phyloP scores from a whole-genome alignment of 2,888 invertebrate species.

The Nemotelus pantherinus region DNA sequence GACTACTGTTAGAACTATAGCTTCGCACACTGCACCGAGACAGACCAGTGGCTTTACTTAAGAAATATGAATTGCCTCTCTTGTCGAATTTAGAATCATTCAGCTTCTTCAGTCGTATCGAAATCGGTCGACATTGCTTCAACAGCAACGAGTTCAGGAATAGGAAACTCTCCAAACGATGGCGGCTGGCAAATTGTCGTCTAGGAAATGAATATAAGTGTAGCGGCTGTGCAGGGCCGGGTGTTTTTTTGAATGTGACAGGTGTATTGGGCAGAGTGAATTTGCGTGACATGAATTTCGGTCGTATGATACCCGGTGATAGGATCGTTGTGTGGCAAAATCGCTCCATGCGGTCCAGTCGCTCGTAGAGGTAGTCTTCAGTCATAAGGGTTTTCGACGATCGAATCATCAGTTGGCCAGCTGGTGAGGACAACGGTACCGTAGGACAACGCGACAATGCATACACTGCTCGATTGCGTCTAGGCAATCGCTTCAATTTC shows the following conservation, averaged over 20 bases:
- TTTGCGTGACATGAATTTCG: slow-evolving; percentile 61
- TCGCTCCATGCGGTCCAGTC: slow-evolving; percentile 67
- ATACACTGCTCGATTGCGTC: slow-evolving; percentile 65
- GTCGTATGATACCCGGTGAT: slow-evolving; percentile 49
- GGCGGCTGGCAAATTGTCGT: slow-evolving; percentile 60
- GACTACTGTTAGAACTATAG: slow-evolving; percentile 19
- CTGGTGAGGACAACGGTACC: slow-evolving; percentile 68
- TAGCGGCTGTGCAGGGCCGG: slow-evolving; percentile 55
- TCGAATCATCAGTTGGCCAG: slow-evolving; percentile 66
- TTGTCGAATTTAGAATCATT: slow-evolving; percentile 54
- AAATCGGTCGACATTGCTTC: slow-evolving; percentile 63
- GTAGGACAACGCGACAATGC: slow-evolving; percentile 65
- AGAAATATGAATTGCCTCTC: background rate
- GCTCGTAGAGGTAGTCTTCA: slow-evolving; percentile 66
- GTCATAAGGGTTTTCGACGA: slow-evolving; percentile 65
- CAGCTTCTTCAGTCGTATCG: slow-evolving; percentile 62
- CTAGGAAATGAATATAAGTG: slow-evolving; percentile 63
- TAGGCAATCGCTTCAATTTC: slow-evolving; percentile 60
- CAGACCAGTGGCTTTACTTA: background rate
- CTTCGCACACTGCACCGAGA: slow-evolving; percentile 16
- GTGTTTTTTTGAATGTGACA: slow-evolving; percentile 61
- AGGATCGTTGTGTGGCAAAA: slow-evolving; percentile 66
- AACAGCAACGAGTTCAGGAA: slow-evolving; percentile 61
- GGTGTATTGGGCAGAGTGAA: slow-evolving; percentile 54
- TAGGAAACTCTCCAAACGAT: slow-evolving; percentile 60